Percentiles rank a stretch among this genome's conserved stretches.
These are phyloP conservation scores for Bucco capensis DNA, from an alignment of 2,113 vertebrate genomes.

Conservation along the genomic window DNA sequence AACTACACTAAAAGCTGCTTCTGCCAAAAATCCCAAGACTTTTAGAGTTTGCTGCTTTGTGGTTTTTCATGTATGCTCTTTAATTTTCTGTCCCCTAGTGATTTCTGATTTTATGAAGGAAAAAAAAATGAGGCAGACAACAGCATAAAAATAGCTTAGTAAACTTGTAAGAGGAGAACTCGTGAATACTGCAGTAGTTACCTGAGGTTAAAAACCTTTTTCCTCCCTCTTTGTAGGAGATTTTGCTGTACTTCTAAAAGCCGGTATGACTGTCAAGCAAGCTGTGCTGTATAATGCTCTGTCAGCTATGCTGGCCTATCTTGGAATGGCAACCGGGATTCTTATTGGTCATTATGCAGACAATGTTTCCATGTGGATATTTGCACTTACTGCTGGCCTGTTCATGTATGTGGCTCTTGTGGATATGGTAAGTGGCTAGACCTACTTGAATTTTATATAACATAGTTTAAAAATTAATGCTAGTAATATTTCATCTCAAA, in stretches of 20 bases:
- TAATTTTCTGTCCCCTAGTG: neutral
- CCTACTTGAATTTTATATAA: neutral
- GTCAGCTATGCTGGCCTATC: slow-evolving; percentile 90
- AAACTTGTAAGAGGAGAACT: neutral
- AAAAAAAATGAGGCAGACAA: fast-evolving
- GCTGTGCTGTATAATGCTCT: slow-evolving; percentile 93
- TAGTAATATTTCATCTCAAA: neutral
- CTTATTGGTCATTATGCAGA: slow-evolving; percentile 95
- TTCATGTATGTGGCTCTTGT: slow-evolving; percentile 98
- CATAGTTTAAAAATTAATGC: neutral
- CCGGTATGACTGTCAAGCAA: slow-evolving; percentile 95
- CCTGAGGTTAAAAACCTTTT: neutral
- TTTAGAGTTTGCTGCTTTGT: neutral
- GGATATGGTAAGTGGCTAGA: slow-evolving; percentile 89
- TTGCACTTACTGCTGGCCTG: slow-evolving; percentile 93
- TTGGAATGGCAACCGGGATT: slow-evolving; percentile 91
- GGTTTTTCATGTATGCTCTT: neutral
- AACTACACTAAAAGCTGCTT: neutral
- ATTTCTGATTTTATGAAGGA: neutral
- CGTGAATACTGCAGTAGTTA: neutral
- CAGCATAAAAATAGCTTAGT: neutral
- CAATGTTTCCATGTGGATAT: slow-evolving; percentile 95
- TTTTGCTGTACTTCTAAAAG: slow-evolving; percentile 93
- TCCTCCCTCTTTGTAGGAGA: slow-evolving; percentile 80
- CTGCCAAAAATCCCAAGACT: neutral